These are phyloP conservation scores for Eustalomyia histrio DNA, from an alignment of 2,888 invertebrate species.

Conservation along the genomic window DNA sequence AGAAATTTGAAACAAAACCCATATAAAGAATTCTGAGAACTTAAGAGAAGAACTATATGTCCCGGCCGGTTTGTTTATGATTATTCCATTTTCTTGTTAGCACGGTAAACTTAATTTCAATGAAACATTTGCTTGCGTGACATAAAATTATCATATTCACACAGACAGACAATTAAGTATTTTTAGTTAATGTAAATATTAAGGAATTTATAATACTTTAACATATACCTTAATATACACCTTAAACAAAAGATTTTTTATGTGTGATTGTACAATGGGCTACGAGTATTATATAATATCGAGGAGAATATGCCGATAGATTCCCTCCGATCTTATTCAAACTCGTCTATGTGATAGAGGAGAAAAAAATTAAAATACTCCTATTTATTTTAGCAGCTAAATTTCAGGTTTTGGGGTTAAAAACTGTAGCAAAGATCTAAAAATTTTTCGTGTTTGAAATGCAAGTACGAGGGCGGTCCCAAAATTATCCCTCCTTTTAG, in stretches of 20 bases:
- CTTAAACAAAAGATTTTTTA: slow-evolving; percentile 36
- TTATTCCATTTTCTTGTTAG: slow-evolving; percentile 42
- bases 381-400: no score
- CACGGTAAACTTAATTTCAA: slow-evolving; percentile 63
- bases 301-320: no score
- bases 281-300: not conserved
- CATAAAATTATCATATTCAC: slow-evolving; percentile 52
- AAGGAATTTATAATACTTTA: slow-evolving; percentile 31
- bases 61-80: slow-evolving; percentile 24
- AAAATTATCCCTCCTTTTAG: no score
- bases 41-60: slow-evolving; percentile 6
- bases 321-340: no score
- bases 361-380: no score
- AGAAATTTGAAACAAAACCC: slow-evolving; percentile 21
- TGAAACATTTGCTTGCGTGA: slow-evolving; percentile 60
- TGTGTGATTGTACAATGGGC: not conserved
- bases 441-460: no score
- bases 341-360: no score
- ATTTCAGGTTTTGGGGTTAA: no score
- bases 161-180: slow-evolving; percentile 27
- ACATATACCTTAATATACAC: slow-evolving; percentile 20
- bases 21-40: slow-evolving; percentile 15
- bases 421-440: no score
- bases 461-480: no score
- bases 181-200: slow-evolving; percentile 31